Evolutionary conservation across 2,113 vertebrate species (phyloP).

Genomic region (Bambusicola thoracicus): DNA sequence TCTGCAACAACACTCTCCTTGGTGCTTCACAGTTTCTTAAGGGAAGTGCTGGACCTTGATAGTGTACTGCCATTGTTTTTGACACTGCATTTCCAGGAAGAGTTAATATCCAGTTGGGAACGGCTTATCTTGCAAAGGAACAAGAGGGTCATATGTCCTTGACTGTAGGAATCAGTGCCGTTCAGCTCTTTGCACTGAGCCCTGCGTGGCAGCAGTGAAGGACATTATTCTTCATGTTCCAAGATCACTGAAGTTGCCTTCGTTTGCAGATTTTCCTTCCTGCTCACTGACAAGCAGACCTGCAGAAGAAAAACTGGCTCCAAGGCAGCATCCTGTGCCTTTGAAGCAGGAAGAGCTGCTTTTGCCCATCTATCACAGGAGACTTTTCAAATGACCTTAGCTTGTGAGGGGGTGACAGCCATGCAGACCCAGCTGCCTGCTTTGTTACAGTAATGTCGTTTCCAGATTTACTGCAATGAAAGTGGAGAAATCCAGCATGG

Average conservation of each 20-base stretch:
- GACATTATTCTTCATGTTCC: constrained; percentile 42
- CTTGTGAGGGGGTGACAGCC: accelerated
- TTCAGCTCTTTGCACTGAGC: neutral
- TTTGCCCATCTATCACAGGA: neutral
- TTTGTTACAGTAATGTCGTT: accelerated
- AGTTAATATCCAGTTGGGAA: neutral
- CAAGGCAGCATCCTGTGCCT: neutral
- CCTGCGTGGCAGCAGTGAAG: neutral
- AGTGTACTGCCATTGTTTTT: neutral
- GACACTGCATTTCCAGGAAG: accelerated
- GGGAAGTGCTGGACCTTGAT: neutral
- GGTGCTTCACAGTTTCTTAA: accelerated
- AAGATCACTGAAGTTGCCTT: neutral
- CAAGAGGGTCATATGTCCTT: neutral
- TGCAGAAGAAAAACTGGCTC: neutral
- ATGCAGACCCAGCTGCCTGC: neutral
- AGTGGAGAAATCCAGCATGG: neutral
- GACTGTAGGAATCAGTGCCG: accelerated
- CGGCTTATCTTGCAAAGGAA: neutral
- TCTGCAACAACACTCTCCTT: neutral
- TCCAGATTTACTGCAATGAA: neutral
- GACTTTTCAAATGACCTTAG: neutral
- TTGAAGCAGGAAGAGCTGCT: neutral
- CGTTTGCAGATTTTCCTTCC: neutral
- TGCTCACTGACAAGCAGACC: neutral